Conservation (phyloP, 2,113 vertebrate genomes). For the Burhinus oedicnemus region DNA sequence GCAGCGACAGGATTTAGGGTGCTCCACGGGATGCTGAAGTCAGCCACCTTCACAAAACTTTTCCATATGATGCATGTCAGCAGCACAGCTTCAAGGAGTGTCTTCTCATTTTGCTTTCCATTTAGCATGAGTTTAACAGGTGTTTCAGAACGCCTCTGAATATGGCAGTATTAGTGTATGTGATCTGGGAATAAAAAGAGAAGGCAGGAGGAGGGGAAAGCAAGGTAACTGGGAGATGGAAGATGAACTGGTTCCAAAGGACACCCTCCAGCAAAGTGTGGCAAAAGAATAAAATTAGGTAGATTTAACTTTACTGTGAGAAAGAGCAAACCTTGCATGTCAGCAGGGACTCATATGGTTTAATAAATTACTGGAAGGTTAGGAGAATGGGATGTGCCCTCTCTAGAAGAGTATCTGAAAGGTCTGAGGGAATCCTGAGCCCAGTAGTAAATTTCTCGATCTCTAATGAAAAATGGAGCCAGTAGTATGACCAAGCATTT, state of each 20-base stretch:
- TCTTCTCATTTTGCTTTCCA: not conserved
- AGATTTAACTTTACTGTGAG: slow-evolving; percentile 10
- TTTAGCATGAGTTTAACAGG: not conserved
- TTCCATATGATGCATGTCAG: slow-evolving; percentile 17
- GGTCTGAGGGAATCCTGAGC: not conserved
- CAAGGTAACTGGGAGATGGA: not conserved
- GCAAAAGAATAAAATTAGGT: not conserved
- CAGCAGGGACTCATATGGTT: not conserved
- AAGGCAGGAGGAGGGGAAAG: not conserved
- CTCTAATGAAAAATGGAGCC: not conserved
- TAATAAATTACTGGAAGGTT: slow-evolving; percentile 31
- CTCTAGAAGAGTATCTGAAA: not conserved
- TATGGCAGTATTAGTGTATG: not conserved
- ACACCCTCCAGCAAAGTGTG: not conserved
- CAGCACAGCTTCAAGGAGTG: not conserved
- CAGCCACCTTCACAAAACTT: not conserved
- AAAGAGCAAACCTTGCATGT: slow-evolving; percentile 19
- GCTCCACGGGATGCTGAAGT: not conserved
- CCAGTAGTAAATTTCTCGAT: not conserved
- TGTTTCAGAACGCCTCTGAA: not conserved
- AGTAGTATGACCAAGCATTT: not conserved
- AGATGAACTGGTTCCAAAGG: slow-evolving; percentile 21
- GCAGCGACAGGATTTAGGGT: not conserved
- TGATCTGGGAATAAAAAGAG: not conserved
- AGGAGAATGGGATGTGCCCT: not conserved